phyloP scores from a whole-genome alignment of 37 sponge, comb jelly and placozoan genomes.

The Sycon ciliatum region DNA sequence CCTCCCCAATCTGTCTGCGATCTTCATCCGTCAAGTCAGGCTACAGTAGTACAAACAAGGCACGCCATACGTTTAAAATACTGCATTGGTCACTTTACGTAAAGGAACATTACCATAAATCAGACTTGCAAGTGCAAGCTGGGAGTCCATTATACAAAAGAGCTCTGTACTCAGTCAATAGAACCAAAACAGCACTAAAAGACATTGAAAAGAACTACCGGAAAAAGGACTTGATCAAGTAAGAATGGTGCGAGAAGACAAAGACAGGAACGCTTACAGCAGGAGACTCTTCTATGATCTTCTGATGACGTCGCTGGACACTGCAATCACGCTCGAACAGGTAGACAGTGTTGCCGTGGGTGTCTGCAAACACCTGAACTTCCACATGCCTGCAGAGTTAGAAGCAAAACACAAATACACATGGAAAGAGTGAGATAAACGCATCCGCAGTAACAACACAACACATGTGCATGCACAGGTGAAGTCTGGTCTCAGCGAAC shows the following conservation, averaged over 20 bases:
- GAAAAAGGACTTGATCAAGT: too few relatives aligned
- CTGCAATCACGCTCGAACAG: conserved; percentile 91
- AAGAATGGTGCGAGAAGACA: too few relatives aligned
- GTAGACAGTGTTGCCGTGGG: conserved; percentile 76
- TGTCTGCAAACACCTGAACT: conserved; percentile 88
- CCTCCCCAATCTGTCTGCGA: conserved; percentile 49
- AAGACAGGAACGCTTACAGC: conserved; percentile 41
- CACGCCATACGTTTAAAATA: not conserved
- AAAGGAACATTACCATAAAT: not conserved
- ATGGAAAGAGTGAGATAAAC: not conserved
- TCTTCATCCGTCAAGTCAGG: conserved; percentile 48
- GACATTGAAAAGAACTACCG: too few relatives aligned
- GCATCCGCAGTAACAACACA: not conserved
- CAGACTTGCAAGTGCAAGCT: not conserved
- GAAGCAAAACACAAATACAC: not conserved
- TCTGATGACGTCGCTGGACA: conserved; percentile 91
- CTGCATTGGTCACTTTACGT: not conserved
- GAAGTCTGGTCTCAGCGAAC: not conserved
- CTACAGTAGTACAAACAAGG: conserved; percentile 15
- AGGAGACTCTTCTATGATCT: conserved; percentile 97
- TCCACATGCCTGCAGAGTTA: conserved; percentile 74
- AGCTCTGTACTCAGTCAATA: too few relatives aligned
- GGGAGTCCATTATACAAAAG: too few relatives aligned
- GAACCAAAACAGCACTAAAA: too few relatives aligned
- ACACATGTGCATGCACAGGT: not conserved